A percentile compares a stretch with the other conserved stretches of the same genome.
Conservation (phyloP, 2,888 invertebrate genomes). For the Mayetiola destructor region DNA sequence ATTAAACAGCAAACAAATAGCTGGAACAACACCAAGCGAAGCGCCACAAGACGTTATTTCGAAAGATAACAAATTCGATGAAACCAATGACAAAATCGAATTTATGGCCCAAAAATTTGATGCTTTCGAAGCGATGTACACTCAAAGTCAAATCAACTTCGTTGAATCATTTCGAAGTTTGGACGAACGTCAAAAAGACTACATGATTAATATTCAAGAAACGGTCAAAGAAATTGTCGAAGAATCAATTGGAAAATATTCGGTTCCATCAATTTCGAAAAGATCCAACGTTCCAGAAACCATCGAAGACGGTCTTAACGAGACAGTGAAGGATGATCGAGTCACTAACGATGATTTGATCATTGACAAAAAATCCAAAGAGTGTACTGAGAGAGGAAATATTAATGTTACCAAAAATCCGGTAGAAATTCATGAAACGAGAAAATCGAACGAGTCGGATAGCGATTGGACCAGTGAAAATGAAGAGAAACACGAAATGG, state of each 20-base stretch:
- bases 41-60: not conserved
- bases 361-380: too few relatives aligned
- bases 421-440: too few relatives aligned
- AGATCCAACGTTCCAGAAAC: not conserved
- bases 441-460: too few relatives aligned
- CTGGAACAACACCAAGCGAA: not conserved
- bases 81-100: constrained; percentile 5
- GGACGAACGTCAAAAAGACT: not conserved
- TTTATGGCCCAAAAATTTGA: not conserved
- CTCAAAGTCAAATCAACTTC: not conserved
- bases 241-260: not conserved
- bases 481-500: not conserved
- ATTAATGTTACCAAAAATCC: too few relatives aligned
- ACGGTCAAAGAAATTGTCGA: not conserved
- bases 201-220: not conserved
- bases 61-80: not conserved
- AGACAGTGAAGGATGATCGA: not conserved
- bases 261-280: not conserved
- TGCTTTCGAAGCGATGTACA: constrained; percentile 7
- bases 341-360: not conserved
- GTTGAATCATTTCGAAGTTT: not conserved
- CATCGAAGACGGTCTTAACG: not conserved
- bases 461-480: not conserved
- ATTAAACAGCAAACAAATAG: not conserved
- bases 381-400: too few relatives aligned